These are phyloP conservation scores for Drosophila ogumai DNA, from an alignment of 1,140 invertebrate genomes.

Conservation along the genomic window DNA sequence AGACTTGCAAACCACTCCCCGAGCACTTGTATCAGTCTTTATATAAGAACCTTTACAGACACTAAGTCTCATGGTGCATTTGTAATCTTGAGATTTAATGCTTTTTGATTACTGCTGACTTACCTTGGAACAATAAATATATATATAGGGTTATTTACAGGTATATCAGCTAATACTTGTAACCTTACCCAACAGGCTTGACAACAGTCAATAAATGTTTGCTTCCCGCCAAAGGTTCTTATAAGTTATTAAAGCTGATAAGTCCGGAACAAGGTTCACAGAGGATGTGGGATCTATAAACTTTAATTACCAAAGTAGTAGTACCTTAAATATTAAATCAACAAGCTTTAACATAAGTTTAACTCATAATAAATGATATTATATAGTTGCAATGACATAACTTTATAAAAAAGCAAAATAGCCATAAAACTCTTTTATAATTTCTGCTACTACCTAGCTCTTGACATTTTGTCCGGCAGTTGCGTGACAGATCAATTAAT, in stretches of 20 bases:
- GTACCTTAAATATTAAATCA: no score
- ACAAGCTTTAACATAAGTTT: neutral
- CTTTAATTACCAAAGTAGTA: neutral
- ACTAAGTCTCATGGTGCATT: neutral
- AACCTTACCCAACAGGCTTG: constrained; percentile 2
- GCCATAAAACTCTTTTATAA: neutral
- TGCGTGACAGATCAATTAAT: constrained; percentile 12
- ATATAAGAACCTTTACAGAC: constrained; percentile 1
- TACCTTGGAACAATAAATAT: constrained; percentile 12
- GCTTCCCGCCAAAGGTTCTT: neutral
- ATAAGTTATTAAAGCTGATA: neutral
- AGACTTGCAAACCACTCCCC: constrained; percentile 1
- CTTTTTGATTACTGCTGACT: neutral
- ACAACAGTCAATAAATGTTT: constrained; percentile 12
- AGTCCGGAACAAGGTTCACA: neutral
- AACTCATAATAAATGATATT: neutral
- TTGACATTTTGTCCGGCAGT: neutral
- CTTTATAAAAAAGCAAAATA: neutral
- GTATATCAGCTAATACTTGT: neutral
- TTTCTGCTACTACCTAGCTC: neutral
- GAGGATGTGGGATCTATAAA: neutral
- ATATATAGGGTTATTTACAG: neutral
- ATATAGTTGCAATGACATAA: neutral
- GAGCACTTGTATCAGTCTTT: constrained; percentile 2
- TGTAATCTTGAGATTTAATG: constrained; percentile 5